These are phyloP conservation scores for Macrophya alboannulata DNA, from an alignment of 2,888 invertebrate species.

Conservation along the genomic window DNA sequence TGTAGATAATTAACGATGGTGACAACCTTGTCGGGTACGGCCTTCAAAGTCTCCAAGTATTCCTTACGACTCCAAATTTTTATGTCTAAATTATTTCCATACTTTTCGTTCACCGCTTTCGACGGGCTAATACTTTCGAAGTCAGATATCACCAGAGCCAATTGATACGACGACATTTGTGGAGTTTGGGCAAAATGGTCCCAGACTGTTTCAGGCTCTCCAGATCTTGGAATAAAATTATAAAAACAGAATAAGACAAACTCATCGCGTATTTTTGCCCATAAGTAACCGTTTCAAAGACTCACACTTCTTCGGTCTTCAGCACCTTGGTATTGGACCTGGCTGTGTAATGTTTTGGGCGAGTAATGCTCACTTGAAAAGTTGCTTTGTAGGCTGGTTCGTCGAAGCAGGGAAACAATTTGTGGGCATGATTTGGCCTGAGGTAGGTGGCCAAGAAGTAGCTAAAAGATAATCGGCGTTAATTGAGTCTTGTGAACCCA, in stretches of 20 bases:
- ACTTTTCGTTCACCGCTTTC: slow-evolving; percentile 77
- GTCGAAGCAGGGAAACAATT: slow-evolving; percentile 91
- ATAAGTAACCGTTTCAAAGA: slow-evolving; percentile 55
- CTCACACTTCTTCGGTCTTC: slow-evolving; percentile 85
- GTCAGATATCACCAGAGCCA: slow-evolving; percentile 88
- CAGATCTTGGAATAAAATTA: slow-evolving; percentile 77
- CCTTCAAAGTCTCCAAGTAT: slow-evolving; percentile 83
- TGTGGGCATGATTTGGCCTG: slow-evolving; percentile 88
- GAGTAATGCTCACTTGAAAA: slow-evolving; percentile 84
- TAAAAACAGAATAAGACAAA: slow-evolving; percentile 4
- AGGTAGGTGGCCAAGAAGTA: slow-evolving; percentile 87
- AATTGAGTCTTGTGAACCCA: not conserved
- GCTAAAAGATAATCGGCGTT: slow-evolving; percentile 71
- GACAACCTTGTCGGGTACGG: slow-evolving; percentile 83
- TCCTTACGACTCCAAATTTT: slow-evolving; percentile 86
- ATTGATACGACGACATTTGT: slow-evolving; percentile 89
- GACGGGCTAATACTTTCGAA: slow-evolving; percentile 80
- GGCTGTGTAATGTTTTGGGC: slow-evolving; percentile 82
- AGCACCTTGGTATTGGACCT: slow-evolving; percentile 85
- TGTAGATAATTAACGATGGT: slow-evolving; percentile 84
- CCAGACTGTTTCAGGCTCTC: slow-evolving; percentile 84
- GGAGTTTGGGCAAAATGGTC: slow-evolving; percentile 88
- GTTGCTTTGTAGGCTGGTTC: slow-evolving; percentile 90
- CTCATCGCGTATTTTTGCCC: not conserved
- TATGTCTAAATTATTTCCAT: slow-evolving; percentile 79